Evolutionary conservation across 2,113 vertebrate genomes (phyloP), one percentile per base, ranked within the genome.

Genomic region (Psilopsiagon aymara): DNA sequence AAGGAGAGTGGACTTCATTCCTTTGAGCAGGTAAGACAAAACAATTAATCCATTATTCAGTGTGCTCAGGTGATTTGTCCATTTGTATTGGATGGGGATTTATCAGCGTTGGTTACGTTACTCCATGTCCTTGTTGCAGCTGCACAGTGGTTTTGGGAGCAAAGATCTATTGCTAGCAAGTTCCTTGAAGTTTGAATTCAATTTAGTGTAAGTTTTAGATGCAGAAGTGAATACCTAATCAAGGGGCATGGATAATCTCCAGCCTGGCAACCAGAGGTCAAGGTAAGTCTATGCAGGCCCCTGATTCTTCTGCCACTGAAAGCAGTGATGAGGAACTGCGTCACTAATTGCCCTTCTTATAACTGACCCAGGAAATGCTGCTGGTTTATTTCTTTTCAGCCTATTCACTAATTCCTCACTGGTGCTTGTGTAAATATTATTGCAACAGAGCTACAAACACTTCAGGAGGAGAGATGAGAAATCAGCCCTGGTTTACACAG

Each of bases 1-100:
- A 99, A 99, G 97, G 98, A 98, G 93, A 99, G 98, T 28, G 99
- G 99, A 89, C 99, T 99, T 75, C 98, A 99, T 94, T 99, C 99
- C 43, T 99, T 99, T 85, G 99, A 99, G 95, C 99, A 99, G 99
- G 99, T 99, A 97, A 96, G 92, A 69, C 41, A 97, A 96, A 92
- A 69, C 43, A 57, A 16, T 20, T 17, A 37, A 47, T 8, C 12
- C 19, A 7, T 70, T 49, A 18, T 46, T 86, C 63, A 41, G 6
- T 15, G n/a, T 35, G 77, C 33, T 35, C 87, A 87, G 21, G 29
- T 33, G 43, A 6, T 35, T 51, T 47, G 43, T 43, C 77, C 67
- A 3, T 60, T 46, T 35, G 37, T 18, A 16, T 2, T 11, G 47
- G 55, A 66, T 4, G 81, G n/a, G 29, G 29, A 59, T 69, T 46